Conservation (phyloP, 1,140 invertebrate genomes). For the Dendroctonus ponderosae region DNA sequence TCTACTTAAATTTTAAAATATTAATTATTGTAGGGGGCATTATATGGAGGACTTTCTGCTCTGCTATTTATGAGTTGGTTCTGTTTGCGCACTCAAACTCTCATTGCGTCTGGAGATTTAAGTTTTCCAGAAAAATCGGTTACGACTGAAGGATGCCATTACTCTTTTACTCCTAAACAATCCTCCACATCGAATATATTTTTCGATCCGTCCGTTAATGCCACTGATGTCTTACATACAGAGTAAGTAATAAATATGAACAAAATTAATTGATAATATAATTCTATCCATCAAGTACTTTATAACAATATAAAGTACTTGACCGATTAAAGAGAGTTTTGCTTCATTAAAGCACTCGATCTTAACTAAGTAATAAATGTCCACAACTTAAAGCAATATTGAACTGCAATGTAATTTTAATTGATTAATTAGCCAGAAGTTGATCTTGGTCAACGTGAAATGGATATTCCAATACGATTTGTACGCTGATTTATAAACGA, state of each 20-base stretch:
- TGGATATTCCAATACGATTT: no score
- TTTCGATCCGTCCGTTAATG: constrained; percentile 37
- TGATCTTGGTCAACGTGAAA: no score
- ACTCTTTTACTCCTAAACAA: constrained; percentile 54
- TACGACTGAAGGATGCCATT: constrained; percentile 71
- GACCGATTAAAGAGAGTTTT: neutral
- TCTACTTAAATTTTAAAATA: no score
- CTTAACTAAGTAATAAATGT: no score
- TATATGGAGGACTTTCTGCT: constrained; percentile 70
- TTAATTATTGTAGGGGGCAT: constrained; percentile 65
- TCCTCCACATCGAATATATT: constrained; percentile 39
- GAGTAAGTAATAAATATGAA: constrained; percentile 40
- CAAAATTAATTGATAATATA: no score
- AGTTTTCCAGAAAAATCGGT: constrained; percentile 65
- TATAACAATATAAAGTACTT: no score
- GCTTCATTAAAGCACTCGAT: neutral
- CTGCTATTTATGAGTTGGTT: constrained; percentile 80
- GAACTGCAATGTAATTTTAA: no score
- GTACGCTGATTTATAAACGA: no score
- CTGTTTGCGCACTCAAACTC: constrained; percentile 73
- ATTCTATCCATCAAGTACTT: no score
- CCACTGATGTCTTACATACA: constrained; percentile 41
- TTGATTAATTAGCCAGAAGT: no score
- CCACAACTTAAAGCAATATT: no score
- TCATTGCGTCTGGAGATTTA: constrained; percentile 61